These are phyloP conservation scores for Helicoverpa assulta DNA, from an alignment of 2,888 invertebrate species.

Conservation along the genomic window DNA sequence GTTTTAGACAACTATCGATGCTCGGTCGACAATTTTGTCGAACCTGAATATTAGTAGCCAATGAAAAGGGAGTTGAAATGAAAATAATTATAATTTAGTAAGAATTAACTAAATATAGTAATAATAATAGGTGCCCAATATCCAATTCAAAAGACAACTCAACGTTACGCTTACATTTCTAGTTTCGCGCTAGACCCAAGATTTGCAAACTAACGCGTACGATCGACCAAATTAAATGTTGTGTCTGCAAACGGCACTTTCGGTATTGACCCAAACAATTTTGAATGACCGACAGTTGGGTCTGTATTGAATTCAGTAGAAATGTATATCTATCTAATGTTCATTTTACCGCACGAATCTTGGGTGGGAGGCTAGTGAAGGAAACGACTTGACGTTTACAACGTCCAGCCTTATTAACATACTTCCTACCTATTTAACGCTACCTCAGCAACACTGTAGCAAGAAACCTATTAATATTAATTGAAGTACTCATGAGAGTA, in stretches of 20 bases:
- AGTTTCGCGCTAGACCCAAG: neutral
- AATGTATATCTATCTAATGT: conserved; percentile 25
- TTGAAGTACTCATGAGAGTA: conserved; percentile 1
- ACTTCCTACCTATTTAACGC: neutral
- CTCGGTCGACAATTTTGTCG: conserved; percentile 24
- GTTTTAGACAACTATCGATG: conserved; percentile 11
- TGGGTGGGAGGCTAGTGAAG: conserved; percentile 19
- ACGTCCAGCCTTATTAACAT: conserved; percentile 23
- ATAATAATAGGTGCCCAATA: neutral
- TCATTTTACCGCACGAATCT: conserved; percentile 39
- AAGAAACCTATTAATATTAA: conserved; percentile 12
- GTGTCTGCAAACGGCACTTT: conserved; percentile 28
- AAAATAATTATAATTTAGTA: no score
- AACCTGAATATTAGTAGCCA: neutral
- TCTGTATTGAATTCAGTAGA: conserved; percentile 37
- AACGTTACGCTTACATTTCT: neutral
- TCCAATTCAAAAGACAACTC: neutral
- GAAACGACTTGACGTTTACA: conserved; percentile 20
- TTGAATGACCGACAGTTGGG: conserved; percentile 22
- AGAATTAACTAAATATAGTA: no score
- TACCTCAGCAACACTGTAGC: neutral
- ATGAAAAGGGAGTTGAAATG: no score
- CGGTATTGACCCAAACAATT: conserved; percentile 42
- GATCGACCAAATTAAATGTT: conserved; percentile 20
- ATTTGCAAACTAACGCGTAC: conserved; percentile 12